Base-by-base conservation (phyloP, 2,113 vertebrate genomes). In the Hemiscyllium ocellatum region DNA sequence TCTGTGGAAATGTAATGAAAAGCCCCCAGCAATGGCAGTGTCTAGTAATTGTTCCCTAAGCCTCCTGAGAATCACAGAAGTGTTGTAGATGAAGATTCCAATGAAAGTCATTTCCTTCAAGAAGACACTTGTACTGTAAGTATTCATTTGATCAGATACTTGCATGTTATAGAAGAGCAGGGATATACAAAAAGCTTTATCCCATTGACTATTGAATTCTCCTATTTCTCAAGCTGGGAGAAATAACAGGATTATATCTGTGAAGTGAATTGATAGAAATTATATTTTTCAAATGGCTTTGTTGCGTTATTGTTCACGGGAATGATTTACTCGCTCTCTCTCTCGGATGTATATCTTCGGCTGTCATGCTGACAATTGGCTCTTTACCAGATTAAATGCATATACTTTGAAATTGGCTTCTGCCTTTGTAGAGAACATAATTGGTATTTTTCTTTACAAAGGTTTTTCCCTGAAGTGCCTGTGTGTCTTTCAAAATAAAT, bases 241-340 rank as follows among this genome's bases (percentile, higher is more conserved):
- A 68, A 93, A 42, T 93, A 66, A 66, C 61, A 93, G 61, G 89
- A 91, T 91, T 66, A 91, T 91, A 66, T 91, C 56, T 91, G 89
- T n/a, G 17, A 65, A 91, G n/a, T 20, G 33, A 83, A 37, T n/a
- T n/a, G 56, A 91, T 91, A 65, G 61, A 65, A 90, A 29, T 89
- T 89, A 89, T 90, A 91, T 91, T 65, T 91, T 90, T 66, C 61
- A 61, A 91, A 91, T 20, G 89, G 33, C 6, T 66, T 93, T 37
- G 37, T 83, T 83, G 80, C 80, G 42, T 83, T 83, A 42, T 83
- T 83, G 80, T 83, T 42, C 37, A 83, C 47, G n/a, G 37, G 37
- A 83, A 83, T 47, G 80, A 83, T 83, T 83, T 83, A 37, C 17
- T 6, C 17, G 33, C 29, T 33, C 19, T 68, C 13, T 68, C 12